A percentile compares a stretch with the other conserved stretches of the same genome.
phyloP scores from a whole-genome alignment of 2,113 vertebrate species.

The Dromiciops gliroides region DNA sequence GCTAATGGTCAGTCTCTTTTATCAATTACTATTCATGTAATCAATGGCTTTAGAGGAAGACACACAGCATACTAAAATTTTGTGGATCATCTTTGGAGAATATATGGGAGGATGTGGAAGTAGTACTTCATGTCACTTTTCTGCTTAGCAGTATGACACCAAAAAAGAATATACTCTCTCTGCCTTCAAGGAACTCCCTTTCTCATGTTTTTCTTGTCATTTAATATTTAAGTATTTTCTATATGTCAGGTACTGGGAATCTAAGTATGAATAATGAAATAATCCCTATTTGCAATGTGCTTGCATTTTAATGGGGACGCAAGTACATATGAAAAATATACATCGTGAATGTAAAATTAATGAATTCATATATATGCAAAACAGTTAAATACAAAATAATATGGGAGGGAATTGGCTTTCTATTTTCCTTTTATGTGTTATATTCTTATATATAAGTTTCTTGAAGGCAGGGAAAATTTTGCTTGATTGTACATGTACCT shows the following conservation, averaged over 20 bases:
- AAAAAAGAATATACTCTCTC: not conserved
- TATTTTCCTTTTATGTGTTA: not conserved
- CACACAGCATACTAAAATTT: not conserved
- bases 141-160: not conserved
- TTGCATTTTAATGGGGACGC: not conserved
- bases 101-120: not conserved
- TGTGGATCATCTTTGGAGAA: not conserved
- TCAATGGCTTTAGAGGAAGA: not conserved
- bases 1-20: not conserved
- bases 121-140: not conserved
- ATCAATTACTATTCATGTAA: not conserved
- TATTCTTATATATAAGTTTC: not conserved
- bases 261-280: not conserved
- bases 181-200: not conserved
- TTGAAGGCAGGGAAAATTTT: not conserved
- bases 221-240: not conserved
- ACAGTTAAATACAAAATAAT: not conserved
- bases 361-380: not conserved
- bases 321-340: not conserved
- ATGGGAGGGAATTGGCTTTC: not conserved
- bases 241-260: not conserved
- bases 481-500: not conserved
- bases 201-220: not conserved
- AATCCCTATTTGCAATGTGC: not conserved
- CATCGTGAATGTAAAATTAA: not conserved